Percentiles rank a stretch among this genome's conserved stretches.
Conservation (phyloP, 2,888 invertebrate genomes). For the Sarcophaga subvicina region DNA sequence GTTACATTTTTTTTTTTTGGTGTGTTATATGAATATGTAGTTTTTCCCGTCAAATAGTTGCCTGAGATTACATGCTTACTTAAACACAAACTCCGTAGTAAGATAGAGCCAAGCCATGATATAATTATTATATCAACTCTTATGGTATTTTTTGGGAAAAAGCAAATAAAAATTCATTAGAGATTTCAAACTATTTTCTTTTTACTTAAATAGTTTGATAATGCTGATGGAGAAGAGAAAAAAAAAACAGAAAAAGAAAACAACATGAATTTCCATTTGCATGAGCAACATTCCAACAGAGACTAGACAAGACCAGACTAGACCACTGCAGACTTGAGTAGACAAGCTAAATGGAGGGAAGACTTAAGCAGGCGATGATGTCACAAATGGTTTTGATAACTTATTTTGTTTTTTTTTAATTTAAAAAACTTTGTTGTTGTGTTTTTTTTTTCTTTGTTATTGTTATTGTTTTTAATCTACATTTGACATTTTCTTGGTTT, state of each 20-base stretch:
- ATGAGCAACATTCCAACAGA: constrained; percentile 30
- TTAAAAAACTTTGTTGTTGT: background rate
- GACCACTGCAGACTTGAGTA: background rate
- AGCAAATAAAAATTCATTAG: background rate
- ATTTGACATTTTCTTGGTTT: constrained; percentile 50
- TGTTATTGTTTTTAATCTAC: constrained; percentile 38
- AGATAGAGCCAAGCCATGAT: constrained; percentile 40
- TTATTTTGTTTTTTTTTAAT: constrained; percentile 3
- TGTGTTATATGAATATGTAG: background rate
- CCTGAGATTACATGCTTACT: constrained; percentile 53
- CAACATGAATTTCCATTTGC: constrained; percentile 58
- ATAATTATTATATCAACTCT: constrained; percentile 63
- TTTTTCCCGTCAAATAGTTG: constrained; percentile 19
- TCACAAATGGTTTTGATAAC: constrained; percentile 14
- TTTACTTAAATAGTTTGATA: constrained; percentile 39
- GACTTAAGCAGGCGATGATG: background rate
- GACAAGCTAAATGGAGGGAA: constrained; percentile 9
- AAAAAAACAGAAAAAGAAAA: background rate
- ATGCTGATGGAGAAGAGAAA: background rate
- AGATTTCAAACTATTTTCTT: background rate
- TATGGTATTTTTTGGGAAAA: constrained; percentile 1
- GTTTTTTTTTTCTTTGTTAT: constrained; percentile 18
- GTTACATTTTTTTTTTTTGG: background rate
- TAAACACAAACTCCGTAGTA: background rate
- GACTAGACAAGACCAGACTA: background rate